Evolutionary conservation across 1,140 invertebrate species (phyloP).

Genomic region (Varroa destructor): DNA sequence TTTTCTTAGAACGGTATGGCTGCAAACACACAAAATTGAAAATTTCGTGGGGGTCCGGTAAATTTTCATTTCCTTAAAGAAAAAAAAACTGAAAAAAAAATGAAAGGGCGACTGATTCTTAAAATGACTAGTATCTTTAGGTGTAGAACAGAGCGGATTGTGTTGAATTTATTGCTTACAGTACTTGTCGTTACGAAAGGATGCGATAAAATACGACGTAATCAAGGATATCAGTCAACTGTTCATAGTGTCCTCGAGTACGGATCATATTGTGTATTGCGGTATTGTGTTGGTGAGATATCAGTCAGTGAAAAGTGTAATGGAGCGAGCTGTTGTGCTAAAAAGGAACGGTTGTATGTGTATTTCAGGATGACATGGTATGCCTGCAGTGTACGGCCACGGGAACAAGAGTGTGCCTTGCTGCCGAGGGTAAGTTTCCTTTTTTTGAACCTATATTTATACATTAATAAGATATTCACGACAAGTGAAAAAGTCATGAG

Average conservation of each 20-base stretch:
- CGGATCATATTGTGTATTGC: conserved; percentile 34
- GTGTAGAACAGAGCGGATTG: neutral
- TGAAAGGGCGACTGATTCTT: neutral
- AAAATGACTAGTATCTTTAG: neutral
- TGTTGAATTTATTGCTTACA: conserved; percentile 7
- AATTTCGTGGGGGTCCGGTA: conserved; percentile 10
- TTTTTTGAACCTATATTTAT: too few relatives aligned
- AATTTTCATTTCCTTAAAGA: conserved; percentile 25
- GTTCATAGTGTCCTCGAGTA: conserved; percentile 25
- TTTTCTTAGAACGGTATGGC: conserved; percentile 82
- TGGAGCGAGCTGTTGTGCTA: conserved; percentile 9
- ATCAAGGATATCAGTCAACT: conserved; percentile 37
- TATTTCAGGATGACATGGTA: conserved; percentile 80
- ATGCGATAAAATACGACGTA: conserved; percentile 34
- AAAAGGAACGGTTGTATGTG: conserved; percentile 28
- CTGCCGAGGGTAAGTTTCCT: conserved; percentile 53
- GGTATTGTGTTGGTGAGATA: conserved; percentile 32
- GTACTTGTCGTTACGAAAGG: neutral
- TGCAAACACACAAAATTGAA: conserved; percentile 33
- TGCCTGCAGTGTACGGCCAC: conserved; percentile 86
- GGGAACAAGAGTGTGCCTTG: conserved; percentile 83
- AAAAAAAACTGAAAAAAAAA: neutral
- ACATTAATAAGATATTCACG: neutral
- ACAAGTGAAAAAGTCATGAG: neutral
- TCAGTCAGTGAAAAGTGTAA: too few relatives aligned